Evolutionary conservation across 1,140 invertebrate genomes (phyloP).

Genomic region (Pararge aegeria): DNA sequence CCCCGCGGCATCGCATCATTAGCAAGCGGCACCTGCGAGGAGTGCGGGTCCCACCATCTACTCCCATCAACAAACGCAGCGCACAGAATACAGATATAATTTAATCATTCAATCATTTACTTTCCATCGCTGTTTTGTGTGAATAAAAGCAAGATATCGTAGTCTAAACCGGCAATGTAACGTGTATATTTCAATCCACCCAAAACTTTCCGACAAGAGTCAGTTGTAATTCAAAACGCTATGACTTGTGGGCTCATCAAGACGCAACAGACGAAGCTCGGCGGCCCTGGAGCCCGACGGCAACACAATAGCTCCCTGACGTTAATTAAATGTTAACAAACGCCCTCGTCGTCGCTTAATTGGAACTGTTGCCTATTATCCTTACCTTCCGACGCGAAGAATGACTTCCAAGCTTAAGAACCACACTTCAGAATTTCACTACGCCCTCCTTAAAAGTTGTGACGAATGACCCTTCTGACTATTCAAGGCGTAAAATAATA

Average conservation of each 20-base stretch:
- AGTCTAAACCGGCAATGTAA: slow-evolving; percentile 37
- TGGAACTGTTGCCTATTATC: slow-evolving; percentile 78
- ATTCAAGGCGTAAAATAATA: slow-evolving; percentile 2
- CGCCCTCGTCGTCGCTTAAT: slow-evolving; percentile 77
- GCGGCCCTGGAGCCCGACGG: slow-evolving; percentile 57
- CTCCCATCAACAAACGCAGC: slow-evolving; percentile 25
- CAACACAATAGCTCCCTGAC: slow-evolving; percentile 73
- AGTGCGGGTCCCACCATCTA: slow-evolving; percentile 37
- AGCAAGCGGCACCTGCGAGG: slow-evolving; percentile 61
- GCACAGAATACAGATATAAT: background rate
- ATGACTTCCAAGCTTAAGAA: slow-evolving; percentile 68
- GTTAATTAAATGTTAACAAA: slow-evolving; percentile 80
- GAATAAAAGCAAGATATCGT: background rate
- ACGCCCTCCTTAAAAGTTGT: slow-evolving; percentile 22
- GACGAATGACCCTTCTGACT: slow-evolving; percentile 36
- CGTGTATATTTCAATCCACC: slow-evolving; percentile 25
- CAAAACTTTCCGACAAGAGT: slow-evolving; percentile 24
- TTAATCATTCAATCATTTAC: background rate
- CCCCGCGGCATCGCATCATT: slow-evolving; percentile 58
- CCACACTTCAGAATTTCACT: slow-evolving; percentile 59
- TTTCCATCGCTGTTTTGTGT: slow-evolving; percentile 22
- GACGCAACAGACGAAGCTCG: slow-evolving; percentile 57
- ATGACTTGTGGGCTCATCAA: slow-evolving; percentile 65
- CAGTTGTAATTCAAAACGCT: slow-evolving; percentile 48
- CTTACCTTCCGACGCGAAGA: slow-evolving; percentile 70